A percentile compares a stretch with the other conserved stretches of the same genome.
phyloP scores from a whole-genome alignment of 2,888 invertebrate genomes.

The Glyphotaelius pellucidus region DNA sequence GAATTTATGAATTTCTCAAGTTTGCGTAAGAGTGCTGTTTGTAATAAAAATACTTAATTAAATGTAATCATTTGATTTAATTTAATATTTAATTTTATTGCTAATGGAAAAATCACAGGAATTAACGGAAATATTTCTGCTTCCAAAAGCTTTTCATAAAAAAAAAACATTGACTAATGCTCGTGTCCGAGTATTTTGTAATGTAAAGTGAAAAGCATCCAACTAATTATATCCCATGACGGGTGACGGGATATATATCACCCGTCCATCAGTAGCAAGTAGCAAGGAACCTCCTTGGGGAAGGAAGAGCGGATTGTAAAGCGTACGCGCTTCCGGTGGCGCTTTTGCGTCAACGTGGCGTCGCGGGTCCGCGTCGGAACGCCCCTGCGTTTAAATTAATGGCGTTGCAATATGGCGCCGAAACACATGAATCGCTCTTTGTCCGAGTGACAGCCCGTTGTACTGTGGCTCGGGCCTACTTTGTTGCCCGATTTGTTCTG shows the following conservation, averaged over 20 bases:
- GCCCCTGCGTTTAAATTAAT: constrained; percentile 60
- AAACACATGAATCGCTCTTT: constrained; percentile 64
- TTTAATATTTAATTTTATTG: no score
- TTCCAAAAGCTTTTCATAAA: neutral
- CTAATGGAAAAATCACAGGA: no score
- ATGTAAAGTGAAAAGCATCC: neutral
- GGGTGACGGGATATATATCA: constrained; percentile 29
- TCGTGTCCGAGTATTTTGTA: constrained; percentile 13
- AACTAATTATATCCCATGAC: constrained; percentile 37
- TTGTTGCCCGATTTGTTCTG: constrained; percentile 29
- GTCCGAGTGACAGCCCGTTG: constrained; percentile 62
- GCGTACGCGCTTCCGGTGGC: constrained; percentile 21
- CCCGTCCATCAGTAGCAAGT: neutral
- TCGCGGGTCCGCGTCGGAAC: constrained; percentile 22
- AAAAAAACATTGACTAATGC: neutral
- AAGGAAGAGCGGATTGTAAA: neutral
- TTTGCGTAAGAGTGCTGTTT: no score
- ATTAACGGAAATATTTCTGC: neutral
- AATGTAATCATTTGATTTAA: no score
- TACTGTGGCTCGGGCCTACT: constrained; percentile 10
- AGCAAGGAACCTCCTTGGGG: neutral
- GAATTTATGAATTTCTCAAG: no score
- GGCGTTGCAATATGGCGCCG: constrained; percentile 64
- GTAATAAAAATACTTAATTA: no score
- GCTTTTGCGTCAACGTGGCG: neutral